Evolutionary conservation across 2,113 vertebrate genomes (phyloP), one percentile per base, ranked within the genome.

Genomic region (Brachionichthys hirsutus): DNA sequence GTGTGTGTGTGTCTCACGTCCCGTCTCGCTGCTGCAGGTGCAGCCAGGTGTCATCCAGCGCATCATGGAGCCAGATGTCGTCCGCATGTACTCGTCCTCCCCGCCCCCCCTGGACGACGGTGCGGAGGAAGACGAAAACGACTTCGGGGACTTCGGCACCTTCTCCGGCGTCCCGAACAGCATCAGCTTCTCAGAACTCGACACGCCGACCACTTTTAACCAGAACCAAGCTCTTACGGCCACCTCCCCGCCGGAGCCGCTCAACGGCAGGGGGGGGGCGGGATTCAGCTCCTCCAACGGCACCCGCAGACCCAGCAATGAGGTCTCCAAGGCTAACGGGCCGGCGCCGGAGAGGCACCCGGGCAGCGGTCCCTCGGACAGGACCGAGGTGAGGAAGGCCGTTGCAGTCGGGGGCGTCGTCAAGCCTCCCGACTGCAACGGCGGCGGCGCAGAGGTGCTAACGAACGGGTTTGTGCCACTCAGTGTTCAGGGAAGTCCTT

Each of bases 71-170:
- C 95, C 97, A 58, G 96, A 98, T 9, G 93, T 98, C 73, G 93
- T 96, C 81, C 95, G 92, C 81, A 94, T 99, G 87, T 98, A 94
- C 77, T 96, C 96, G 24, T 98, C 97, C n/a, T 98, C 97, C 14
- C 97, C 96, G 41, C 96, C 97, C 4, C 96, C 96, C 4, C 88
- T 98, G 83, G 97, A 98, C 83, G 96, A 95, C 20, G 93, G 91
- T 19, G 90, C 90, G 0, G 95, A 95, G 46, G 95, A 98, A 0
- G 96, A 98, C 0, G 95, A 98, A 0, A 94, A 95, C 0, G 96
- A 98, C 75, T 99, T 98, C 69, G 95, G 95, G 30, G 95, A 98
- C 78, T 97, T 97, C 41, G 95, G 93, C 59, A 93, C 93, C 12
- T 99, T 98, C 89, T 93, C 95, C 14, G 88, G 89, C 54, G 92